These are phyloP conservation scores for Brevimyrus niger DNA, from an alignment of 2,113 vertebrate species.

Conservation along the genomic window DNA sequence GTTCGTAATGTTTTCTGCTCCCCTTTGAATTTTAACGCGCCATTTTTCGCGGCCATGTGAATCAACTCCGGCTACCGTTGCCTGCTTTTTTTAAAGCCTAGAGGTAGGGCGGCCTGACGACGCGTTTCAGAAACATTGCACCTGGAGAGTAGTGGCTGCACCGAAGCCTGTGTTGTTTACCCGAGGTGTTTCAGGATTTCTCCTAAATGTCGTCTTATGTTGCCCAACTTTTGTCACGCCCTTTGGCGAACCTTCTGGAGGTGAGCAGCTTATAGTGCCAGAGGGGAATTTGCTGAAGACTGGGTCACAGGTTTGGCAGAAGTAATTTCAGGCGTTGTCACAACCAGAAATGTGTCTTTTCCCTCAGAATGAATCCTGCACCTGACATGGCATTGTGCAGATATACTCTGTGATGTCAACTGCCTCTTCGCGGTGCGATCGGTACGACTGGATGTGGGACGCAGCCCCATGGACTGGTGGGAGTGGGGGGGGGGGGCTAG, in stretches of 20 bases:
- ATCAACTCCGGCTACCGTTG: not conserved
- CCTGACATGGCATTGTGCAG: not conserved
- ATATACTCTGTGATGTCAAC: constrained; percentile 19
- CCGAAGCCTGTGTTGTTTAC: not conserved
- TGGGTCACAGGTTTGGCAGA: not conserved
- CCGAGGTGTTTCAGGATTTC: not conserved
- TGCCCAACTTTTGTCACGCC: not conserved
- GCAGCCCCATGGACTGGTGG: no score
- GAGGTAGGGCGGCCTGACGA: not conserved
- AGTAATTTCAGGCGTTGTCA: not conserved
- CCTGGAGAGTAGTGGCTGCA: not conserved
- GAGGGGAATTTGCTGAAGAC: not conserved
- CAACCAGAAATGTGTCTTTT: not conserved
- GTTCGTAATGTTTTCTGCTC: not conserved
- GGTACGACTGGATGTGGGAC: constrained; percentile 37
- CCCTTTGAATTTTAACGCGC: not conserved
- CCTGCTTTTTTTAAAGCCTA: not conserved
- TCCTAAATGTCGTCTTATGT: not conserved
- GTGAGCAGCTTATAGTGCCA: not conserved
- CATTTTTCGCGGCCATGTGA: not conserved
- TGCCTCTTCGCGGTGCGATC: constrained; percentile 21
- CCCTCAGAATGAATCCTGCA: not conserved
- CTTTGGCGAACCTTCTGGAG: not conserved
- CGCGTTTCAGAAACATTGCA: not conserved
- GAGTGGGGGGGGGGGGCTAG: constrained; percentile 23